A percentile compares a stretch with the other conserved stretches of the same genome.
These are phyloP conservation scores for Sphenodon punctatus DNA, from an alignment of 2,797 vertebrate genomes.

Conservation along the genomic window DNA sequence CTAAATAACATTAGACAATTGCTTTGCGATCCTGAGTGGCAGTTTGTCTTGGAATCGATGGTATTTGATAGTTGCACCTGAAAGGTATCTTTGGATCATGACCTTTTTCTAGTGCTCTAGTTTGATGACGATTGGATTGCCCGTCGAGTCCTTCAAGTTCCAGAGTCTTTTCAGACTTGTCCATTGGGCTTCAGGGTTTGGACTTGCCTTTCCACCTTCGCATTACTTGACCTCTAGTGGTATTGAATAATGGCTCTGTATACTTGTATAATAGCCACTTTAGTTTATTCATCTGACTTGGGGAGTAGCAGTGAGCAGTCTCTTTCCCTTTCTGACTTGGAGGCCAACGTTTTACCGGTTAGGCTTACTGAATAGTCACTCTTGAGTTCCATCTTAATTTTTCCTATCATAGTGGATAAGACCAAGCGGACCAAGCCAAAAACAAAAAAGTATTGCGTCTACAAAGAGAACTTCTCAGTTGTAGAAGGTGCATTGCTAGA, in stretches of 20 bases:
- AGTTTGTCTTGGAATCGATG: too few relatives aligned
- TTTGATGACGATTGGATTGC: constrained; percentile 47
- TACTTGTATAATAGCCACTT: neutral
- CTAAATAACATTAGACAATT: too few relatives aligned
- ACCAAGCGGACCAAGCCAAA: neutral
- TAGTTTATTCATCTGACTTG: constrained; percentile 24
- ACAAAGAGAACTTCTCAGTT: neutral
- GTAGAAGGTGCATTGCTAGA: neutral
- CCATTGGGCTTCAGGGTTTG: constrained; percentile 8
- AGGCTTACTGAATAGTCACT: neutral
- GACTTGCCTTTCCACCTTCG: constrained; percentile 27
- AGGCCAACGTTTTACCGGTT: too few relatives aligned
- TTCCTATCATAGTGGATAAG: neutral
- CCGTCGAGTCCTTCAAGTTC: constrained; percentile 34
- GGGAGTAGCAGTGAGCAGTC: neutral
- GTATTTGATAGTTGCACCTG: too few relatives aligned
- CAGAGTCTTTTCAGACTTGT: constrained; percentile 28
- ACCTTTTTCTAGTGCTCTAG: constrained; percentile 55
- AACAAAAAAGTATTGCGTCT: neutral
- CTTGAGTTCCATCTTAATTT: neutral
- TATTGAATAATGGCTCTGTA: constrained; percentile 14
- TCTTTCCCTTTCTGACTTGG: too few relatives aligned
- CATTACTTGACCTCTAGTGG: constrained; percentile 31
- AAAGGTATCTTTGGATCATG: constrained; percentile 59
- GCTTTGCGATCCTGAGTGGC: too few relatives aligned